phyloP scores from a whole-genome alignment of 1,140 invertebrate genomes.

The Dendrolimus kikuchii region DNA sequence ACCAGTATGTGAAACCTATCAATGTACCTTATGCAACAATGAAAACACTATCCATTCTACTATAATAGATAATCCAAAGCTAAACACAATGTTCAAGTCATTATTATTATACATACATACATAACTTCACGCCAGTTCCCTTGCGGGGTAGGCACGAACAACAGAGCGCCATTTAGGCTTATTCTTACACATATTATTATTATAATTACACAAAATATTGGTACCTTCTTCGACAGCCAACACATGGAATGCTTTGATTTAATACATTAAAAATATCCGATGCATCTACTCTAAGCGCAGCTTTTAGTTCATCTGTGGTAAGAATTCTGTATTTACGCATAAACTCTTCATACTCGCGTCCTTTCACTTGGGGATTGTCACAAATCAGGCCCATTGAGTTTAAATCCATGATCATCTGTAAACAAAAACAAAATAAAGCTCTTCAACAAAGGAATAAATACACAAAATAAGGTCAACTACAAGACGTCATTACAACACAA shows the following conservation, averaged over 20 bases:
- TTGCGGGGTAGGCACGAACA: too few relatives aligned
- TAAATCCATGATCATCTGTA: constrained; percentile 93
- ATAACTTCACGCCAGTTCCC: too few relatives aligned
- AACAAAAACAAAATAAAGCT: constrained; percentile 36
- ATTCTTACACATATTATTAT: too few relatives aligned
- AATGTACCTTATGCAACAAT: too few relatives aligned
- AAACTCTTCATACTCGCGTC: constrained; percentile 89
- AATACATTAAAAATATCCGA: constrained; percentile 87
- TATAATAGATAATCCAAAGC: too few relatives aligned
- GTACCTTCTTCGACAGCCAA: constrained; percentile 92
- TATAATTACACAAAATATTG: constrained; percentile 1
- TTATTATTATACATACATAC: background rate
- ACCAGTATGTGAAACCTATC: too few relatives aligned
- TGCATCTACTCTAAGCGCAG: constrained; percentile 87
- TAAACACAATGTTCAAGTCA: too few relatives aligned
- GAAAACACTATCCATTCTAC: too few relatives aligned
- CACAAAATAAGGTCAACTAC: constrained; percentile 58
- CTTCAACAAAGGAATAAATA: constrained; percentile 53
- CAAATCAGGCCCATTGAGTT: constrained; percentile 85
- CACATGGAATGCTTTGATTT: constrained; percentile 91
- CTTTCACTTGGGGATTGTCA: constrained; percentile 81
- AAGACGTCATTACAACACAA: constrained; percentile 43
- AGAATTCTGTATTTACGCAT: constrained; percentile 84
- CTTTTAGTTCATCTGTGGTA: constrained; percentile 83
- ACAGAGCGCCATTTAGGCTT: too few relatives aligned